Evolutionary conservation across 2,113 vertebrate genomes (phyloP).

Genomic region (Anser brachyrhynchus): DNA sequence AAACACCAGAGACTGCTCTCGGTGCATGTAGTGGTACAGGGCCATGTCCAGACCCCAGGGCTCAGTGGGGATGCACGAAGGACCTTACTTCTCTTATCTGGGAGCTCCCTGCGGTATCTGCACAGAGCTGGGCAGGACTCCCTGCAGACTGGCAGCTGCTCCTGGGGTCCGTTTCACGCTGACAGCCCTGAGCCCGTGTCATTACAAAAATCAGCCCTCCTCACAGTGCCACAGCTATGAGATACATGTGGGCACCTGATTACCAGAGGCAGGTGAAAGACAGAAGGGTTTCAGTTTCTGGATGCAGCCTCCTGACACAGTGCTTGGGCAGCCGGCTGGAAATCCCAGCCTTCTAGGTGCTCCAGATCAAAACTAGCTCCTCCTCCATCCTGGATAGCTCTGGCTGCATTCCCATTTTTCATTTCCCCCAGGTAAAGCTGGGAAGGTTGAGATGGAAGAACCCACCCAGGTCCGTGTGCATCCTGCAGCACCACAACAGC

Average conservation of each 20-base stretch:
- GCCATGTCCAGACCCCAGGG: neutral
- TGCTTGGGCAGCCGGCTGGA: neutral
- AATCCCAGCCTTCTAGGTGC: neutral
- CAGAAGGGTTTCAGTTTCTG: neutral
- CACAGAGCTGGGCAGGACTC: neutral
- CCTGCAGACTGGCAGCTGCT: neutral
- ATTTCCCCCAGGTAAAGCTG: neutral
- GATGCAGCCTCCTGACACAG: neutral
- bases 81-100: neutral
- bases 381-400: neutral
- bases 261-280: neutral
- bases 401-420: neutral
- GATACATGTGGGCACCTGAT: neutral
- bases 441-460: neutral
- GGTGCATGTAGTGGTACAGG: neutral
- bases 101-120: neutral
- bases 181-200: neutral
- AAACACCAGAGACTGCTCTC: neutral
- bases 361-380: neutral
- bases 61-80: rapidly evolving
- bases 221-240: neutral
- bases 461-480: neutral
- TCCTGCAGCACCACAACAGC: neutral
- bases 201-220: neutral
- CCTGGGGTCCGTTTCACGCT: neutral